phyloP scores from a whole-genome alignment of 2,888 invertebrate genomes.

The Drosophila paucipuncta region DNA sequence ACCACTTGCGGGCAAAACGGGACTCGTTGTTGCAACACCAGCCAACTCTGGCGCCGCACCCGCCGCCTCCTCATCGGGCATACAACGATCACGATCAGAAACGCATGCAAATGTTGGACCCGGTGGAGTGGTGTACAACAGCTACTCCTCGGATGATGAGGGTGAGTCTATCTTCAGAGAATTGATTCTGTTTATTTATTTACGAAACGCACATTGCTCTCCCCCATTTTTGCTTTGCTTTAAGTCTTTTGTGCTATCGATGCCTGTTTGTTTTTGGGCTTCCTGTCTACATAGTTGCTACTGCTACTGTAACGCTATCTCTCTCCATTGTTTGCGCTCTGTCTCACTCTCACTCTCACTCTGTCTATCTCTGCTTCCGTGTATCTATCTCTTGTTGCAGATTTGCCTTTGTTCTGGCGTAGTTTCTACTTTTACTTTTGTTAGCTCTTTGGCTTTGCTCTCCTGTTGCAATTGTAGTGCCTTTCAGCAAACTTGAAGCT shows the following conservation, averaged over 20 bases:
- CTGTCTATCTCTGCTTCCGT: constrained; percentile 12
- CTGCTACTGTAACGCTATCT: constrained; percentile 31
- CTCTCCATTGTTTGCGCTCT: constrained; percentile 30
- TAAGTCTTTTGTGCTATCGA: constrained; percentile 61
- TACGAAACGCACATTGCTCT: constrained; percentile 36
- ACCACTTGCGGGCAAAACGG: constrained; percentile 62
- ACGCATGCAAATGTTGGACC: constrained; percentile 86
- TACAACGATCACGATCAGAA: constrained; percentile 85
- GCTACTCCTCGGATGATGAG: constrained; percentile 96
- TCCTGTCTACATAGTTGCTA: constrained; percentile 25
- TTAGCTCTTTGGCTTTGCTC: constrained; percentile 44
- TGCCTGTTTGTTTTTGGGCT: constrained; percentile 27
- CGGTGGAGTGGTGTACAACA: constrained; percentile 88
- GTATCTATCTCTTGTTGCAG: constrained; percentile 46
- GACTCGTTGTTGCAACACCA: constrained; percentile 29
- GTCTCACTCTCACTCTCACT: constrained; percentile 19
- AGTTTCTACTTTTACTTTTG: constrained; percentile 46
- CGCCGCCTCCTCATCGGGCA: constrained; percentile 58
- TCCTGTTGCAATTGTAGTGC: constrained; percentile 27
- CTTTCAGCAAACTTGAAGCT: constrained; percentile 15
- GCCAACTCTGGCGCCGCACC: constrained; percentile 15
- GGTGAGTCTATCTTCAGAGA: constrained; percentile 87
- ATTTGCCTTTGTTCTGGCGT: constrained; percentile 51
- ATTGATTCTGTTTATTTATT: constrained; percentile 12
- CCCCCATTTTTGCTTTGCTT: constrained; percentile 68